Base-by-base conservation (phyloP, 2,113 vertebrate genomes). In the Albula goreensis region DNA sequence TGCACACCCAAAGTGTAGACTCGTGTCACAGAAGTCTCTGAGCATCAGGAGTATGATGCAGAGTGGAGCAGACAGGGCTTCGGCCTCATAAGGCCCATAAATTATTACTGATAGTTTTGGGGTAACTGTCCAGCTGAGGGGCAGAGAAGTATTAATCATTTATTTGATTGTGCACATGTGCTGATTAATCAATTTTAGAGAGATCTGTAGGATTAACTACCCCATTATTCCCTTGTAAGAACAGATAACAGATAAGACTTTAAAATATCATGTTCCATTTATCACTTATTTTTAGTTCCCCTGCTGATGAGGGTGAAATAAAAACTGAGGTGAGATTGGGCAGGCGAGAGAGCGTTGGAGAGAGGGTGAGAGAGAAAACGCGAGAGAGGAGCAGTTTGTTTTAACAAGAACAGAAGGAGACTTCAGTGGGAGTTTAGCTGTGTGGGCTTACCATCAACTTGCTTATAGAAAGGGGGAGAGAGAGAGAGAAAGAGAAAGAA, bases 201-300 rank as follows among this genome's bases (percentile, higher is more conserved):
- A 91, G 94, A 96, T 93, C 94, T 92, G 92, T 92, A 95, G 95
- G 94, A 96, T 96, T 95, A 96, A 96, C 94, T 96, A 95, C 92
- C 94, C 95, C 92, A 96, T 96, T 96, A 96, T 96, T 95, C 91
- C 93, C 91, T 88, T 92, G 92, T 93, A 95, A 92, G 95, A 95
- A 92, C 94, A 95, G 95, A 94, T 95, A 95, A 93, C 94, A 93
- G 94, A 94, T 94, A 95, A 94, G 94, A 89, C 93, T 95, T 96
- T 96, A 95, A 96, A 96, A 96, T 95, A 96, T 96, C 94, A 94
- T 94, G 94, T 94, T 96, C 94, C 95, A 96, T 96, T 96, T 88
- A 95, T 96, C 95, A 96, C 94, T 94, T 95, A 96, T 96, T 96
- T 96, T 96, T 96, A 96, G 95, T 92, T 70, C 94, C 93, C 92